Evolutionary conservation across 2,888 invertebrate species (phyloP).

Genomic region (Dicycla oo): DNA sequence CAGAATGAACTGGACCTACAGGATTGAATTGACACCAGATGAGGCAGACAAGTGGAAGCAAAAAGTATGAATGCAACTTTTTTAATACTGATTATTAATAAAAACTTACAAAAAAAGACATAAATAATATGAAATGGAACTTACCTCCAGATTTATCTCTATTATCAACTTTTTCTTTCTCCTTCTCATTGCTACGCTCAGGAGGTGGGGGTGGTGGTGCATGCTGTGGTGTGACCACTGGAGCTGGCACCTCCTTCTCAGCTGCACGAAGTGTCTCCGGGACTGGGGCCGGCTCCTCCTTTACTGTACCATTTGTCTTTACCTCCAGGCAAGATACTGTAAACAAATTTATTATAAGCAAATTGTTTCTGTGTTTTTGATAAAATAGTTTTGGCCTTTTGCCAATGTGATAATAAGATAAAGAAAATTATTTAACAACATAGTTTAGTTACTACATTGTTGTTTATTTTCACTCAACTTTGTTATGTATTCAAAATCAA

Average conservation of each 20-base stretch:
- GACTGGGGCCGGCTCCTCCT: constrained; percentile 81
- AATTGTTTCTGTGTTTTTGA: background rate
- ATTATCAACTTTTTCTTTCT: constrained; percentile 84
- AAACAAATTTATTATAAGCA: constrained; percentile 40
- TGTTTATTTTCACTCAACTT: constrained; percentile 10
- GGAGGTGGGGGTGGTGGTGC: constrained; percentile 80
- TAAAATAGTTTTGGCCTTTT: constrained; percentile 26
- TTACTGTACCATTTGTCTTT: constrained; percentile 85
- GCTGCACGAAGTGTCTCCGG: constrained; percentile 73
- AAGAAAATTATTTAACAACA: constrained; percentile 19
- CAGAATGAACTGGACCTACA: background rate
- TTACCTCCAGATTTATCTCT: constrained; percentile 86
- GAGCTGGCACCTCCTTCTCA: constrained; percentile 77
- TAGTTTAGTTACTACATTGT: background rate
- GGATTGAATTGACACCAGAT: background rate
- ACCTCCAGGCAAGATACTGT: constrained; percentile 87
- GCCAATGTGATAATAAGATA: constrained; percentile 5
- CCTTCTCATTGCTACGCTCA: constrained; percentile 82
- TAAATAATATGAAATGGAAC: background rate
- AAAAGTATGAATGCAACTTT: background rate
- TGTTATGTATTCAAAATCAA: too few relatives aligned
- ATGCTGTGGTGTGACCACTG: constrained; percentile 74
- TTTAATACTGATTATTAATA: background rate
- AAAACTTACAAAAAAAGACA: background rate
- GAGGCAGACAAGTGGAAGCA: background rate